Evolutionary conservation across 2,888 invertebrate species (phyloP).

Genomic region (Orthosia cruda): DNA sequence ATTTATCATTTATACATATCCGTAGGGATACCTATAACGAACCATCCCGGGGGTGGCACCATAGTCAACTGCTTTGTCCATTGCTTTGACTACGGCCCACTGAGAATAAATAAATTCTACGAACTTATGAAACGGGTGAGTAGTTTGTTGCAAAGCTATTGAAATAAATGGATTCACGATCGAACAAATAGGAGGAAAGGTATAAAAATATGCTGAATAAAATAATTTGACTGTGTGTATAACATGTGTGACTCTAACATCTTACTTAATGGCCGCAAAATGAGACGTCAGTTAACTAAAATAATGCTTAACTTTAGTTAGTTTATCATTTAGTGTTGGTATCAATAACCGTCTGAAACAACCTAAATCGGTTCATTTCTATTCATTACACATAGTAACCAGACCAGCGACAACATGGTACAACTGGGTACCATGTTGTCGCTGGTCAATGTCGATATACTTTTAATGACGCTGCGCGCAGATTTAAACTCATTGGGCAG

Average conservation of each 20-base stretch:
- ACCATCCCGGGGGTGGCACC: background rate
- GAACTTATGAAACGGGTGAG: background rate
- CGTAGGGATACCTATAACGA: conserved; percentile 13
- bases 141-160: conserved; percentile 2
- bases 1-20: no score
- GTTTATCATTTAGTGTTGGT: no score
- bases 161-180: background rate
- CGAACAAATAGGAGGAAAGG: background rate
- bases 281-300: no score
- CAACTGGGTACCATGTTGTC: background rate
- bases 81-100: background rate
- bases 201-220: background rate
- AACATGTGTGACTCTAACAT: no score
- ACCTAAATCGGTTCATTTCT: background rate
- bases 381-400: no score
- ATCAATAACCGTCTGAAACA: background rate
- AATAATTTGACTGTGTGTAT: no score
- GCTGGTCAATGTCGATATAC: conserved; percentile 2
- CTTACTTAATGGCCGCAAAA: no score
- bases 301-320: no score
- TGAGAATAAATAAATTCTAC: background rate
- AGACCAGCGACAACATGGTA: background rate
- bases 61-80: conserved; percentile 18
- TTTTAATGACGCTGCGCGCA: no score
- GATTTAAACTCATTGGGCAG: no score